Evolutionary conservation across 2,888 invertebrate genomes (phyloP).

Genomic region (Ligdia adustata): DNA sequence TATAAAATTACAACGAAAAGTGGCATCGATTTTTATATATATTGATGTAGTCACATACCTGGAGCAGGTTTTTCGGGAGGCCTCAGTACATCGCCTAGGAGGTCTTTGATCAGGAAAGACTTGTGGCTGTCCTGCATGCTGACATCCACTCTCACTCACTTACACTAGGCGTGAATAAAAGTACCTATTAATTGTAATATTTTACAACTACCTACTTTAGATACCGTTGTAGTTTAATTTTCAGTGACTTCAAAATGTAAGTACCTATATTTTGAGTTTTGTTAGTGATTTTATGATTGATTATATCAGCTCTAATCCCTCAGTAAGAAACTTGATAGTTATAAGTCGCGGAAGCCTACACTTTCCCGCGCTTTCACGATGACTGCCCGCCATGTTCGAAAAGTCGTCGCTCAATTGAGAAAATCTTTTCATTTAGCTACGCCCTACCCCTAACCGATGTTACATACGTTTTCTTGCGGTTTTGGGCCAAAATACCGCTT

Average conservation of each 20-base stretch:
- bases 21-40: too few species aligned
- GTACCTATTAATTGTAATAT: too few species aligned
- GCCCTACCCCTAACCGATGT: conserved; percentile 75
- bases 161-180: too few species aligned
- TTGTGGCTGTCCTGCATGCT: conserved; percentile 87
- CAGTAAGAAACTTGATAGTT: too few species aligned
- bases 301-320: too few species aligned
- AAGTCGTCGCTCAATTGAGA: conserved; percentile 71
- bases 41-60: conserved; percentile 47
- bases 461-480: conserved; percentile 82
- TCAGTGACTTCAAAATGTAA: too few species aligned
- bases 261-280: too few species aligned
- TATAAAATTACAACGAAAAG: too few species aligned
- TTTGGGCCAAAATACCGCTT: conserved; percentile 82
- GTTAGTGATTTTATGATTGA: too few species aligned
- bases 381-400: conserved; percentile 77
- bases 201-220: too few species aligned
- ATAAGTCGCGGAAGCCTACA: conserved; percentile 54
- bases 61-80: conserved; percentile 50
- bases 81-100: conserved; percentile 89
- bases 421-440: conserved; percentile 80
- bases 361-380: conserved; percentile 70
- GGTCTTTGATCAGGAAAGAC: conserved; percentile 93
- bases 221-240: too few species aligned
- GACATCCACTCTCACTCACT: too few species aligned